Evolutionary conservation across 2,113 vertebrate genomes (phyloP), one percentile per base, ranked within the genome.

Genomic region (Scatophagus argus): DNA sequence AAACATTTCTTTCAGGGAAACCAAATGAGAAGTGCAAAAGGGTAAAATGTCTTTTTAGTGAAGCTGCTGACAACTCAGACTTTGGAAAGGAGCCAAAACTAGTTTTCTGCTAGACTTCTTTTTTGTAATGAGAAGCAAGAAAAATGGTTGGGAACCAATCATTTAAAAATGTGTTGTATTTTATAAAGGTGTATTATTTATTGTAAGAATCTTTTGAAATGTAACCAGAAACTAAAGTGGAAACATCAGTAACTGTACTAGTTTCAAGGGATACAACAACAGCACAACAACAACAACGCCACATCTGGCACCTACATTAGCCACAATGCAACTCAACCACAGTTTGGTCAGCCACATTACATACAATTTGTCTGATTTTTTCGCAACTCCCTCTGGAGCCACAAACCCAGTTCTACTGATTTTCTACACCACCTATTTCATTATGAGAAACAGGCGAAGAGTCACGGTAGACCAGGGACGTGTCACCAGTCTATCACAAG

Each of bases 401-500:
- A 34, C 27, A 23, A 63, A 14, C 32, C n/a, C 6, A 8, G 10
- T 5, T n/a, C 23, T 8, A 13, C 12, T 16, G 12, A 14, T 52
- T 61, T 64, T 38, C n/a, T 41, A 62, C 49, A 23, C 34, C n/a
- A 2, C 7, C 27, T 27, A 5, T 68, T 62, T 49, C 5, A 63
- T 43, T n/a, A 16, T 25, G 46, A 49, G 21, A 23, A 49, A 23
- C 4, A 49, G 46, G 46, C 5, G 5, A 23, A 11, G 66, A 66
- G 43, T 32, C 55, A 13, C 27, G 21, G 32, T 27, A 1, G 21
- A 29, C 11, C 16, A 7, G 1, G 13, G 56, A 38, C 21, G 8
- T 74, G 82, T 80, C 81, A 75, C 38, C 60, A 3, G 38, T 79
- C 70, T 3, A 23, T 83, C 82, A 77, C 76, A 11, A 32, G 3